Percentiles rank a stretch among this genome's conserved stretches.
phyloP scores from a whole-genome alignment of 2,888 invertebrate species.

The Hirtodrosophila trivittata region DNA sequence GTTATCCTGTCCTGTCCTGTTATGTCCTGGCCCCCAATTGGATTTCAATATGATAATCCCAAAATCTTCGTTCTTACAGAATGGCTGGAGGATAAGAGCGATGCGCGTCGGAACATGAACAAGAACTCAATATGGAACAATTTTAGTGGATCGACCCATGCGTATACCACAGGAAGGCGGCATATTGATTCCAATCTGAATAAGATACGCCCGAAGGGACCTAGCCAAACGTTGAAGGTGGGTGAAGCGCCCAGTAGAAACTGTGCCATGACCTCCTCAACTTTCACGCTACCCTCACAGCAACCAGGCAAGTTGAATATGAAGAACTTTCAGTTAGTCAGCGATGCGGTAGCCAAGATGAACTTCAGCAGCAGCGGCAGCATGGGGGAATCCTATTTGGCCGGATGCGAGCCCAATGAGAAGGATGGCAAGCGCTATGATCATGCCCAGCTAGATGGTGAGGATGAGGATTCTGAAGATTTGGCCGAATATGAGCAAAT shows the following conservation, averaged over 20 bases:
- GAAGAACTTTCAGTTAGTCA: conserved; percentile 94
- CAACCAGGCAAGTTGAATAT: conserved; percentile 95
- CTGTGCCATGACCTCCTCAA: conserved; percentile 70
- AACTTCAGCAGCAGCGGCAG: conserved; percentile 85
- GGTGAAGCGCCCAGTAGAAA: conserved; percentile 66
- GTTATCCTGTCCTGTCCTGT: no score
- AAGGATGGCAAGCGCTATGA: conserved; percentile 84
- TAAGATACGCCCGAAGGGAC: conserved; percentile 88
- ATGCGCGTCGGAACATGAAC: conserved; percentile 81
- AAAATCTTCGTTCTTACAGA: conserved; percentile 77
- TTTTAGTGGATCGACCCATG: conserved; percentile 87
- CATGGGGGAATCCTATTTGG: conserved; percentile 80
- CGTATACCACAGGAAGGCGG: conserved; percentile 89
- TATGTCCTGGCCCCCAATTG: no score
- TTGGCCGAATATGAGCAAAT: conserved; percentile 90
- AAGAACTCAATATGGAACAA: conserved; percentile 85
- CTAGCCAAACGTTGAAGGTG: conserved; percentile 88
- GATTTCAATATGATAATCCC: no score
- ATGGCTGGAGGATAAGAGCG: conserved; percentile 85
- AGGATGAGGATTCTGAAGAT: conserved; percentile 89
- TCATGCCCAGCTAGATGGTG: conserved; percentile 89
- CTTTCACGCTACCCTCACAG: conserved; percentile 83
- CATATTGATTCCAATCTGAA: conserved; percentile 85
- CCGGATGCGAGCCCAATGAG: conserved; percentile 69
- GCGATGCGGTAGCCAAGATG: conserved; percentile 91